phyloP scores from a whole-genome alignment of 2,888 invertebrate species.

The Adela reaumurella region DNA sequence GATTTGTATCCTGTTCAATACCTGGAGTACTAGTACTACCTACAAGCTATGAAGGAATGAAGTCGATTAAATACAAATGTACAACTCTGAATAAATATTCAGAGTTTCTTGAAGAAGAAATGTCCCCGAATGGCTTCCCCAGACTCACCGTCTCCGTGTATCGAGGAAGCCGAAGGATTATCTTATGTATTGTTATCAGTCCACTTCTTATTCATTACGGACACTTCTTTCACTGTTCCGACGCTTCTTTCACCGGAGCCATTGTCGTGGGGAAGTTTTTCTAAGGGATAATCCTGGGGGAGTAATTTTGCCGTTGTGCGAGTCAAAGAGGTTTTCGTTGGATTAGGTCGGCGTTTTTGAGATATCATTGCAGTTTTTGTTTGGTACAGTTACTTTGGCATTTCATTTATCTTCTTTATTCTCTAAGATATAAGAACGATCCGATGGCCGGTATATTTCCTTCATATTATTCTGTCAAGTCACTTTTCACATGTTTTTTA shows the following conservation, averaged over 20 bases:
- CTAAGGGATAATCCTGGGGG: not conserved
- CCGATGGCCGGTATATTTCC: too few species aligned
- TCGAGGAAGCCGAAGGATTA: not conserved
- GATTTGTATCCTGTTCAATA: too few species aligned
- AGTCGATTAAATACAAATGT: too few species aligned
- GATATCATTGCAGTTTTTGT: not conserved
- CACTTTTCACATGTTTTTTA: too few species aligned
- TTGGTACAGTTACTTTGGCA: not conserved
- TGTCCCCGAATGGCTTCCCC: not conserved
- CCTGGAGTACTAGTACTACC: too few species aligned
- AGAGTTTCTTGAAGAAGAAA: too few species aligned
- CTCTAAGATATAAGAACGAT: too few species aligned
- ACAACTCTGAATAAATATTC: too few species aligned
- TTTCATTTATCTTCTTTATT: too few species aligned
- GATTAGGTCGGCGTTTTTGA: constrained; percentile 5
- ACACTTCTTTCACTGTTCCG: not conserved
- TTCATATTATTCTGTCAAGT: too few species aligned
- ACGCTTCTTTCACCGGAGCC: not conserved
- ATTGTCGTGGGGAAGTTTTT: not conserved
- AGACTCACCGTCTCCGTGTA: not conserved
- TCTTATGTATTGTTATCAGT: not conserved
- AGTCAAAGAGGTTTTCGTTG: constrained; percentile 11
- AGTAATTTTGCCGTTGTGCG: not conserved
- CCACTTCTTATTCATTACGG: not conserved
- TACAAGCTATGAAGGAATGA: too few species aligned